Evolutionary conservation across 2,113 vertebrate species (phyloP), one percentile per base, ranked within the genome.

Genomic region (Condylura cristata): DNA sequence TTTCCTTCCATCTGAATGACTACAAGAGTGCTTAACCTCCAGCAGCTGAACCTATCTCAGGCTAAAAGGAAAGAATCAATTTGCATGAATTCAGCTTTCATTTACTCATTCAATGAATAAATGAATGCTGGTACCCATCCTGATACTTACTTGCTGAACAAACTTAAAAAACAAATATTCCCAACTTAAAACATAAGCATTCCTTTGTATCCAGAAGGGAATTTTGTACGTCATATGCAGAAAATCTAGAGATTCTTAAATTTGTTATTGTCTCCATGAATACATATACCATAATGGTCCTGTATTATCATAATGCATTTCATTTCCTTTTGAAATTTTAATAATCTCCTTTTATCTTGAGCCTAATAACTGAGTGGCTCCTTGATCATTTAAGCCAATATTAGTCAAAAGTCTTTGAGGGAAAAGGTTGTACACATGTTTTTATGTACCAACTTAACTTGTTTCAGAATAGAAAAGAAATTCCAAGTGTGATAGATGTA

Each of bases 381-480:
- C 48, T 63, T 92, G 20, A 74, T 78, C n/a, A 92, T 80, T 95
- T 46, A 94, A 86, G 83, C 79, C 17, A 84, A 58, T 76, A 58
- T 46, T 80, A 71, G 82, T 93, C 30, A 95, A 60, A 93, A 13
- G 3, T 81, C 51, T 32, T 51, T 90, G 24, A 76, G 26, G 76
- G 37, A 95, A 68, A 39, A 90, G 72, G 18, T n/a, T 90, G 11
- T 66, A 32, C 86, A 72, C 89, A 70, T 1, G 7, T 66, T 81
- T 56, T 87, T 39, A 32, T 32, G 48, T 30, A 90, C 53, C 30
- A 85, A 10, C 66, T 90, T 71, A 86, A 32, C 32, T 76, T 80
- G 51, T 61, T 94, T 86, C 89, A 71, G 28, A 86, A 71, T 34
- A 75, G n/a, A 96, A 86, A 91, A 75, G 16, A 94, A 28, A 51